Conservation (phyloP, 2,797 vertebrate species). For the Odontamblyopus rebecca region DNA sequence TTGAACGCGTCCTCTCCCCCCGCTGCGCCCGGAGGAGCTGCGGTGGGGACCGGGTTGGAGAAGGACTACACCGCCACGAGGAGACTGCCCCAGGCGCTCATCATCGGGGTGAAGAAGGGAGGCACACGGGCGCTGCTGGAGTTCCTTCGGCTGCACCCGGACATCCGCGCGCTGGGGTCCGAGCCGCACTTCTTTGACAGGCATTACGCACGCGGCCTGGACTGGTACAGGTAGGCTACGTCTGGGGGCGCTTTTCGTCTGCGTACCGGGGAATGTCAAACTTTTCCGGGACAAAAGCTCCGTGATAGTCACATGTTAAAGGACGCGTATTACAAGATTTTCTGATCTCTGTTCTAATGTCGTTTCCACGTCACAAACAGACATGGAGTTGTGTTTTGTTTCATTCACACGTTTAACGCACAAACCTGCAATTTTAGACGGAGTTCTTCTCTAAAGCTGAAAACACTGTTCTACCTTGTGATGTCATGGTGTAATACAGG, state of each 20-base stretch:
- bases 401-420: too few relatives aligned
- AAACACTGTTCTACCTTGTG: too few relatives aligned
- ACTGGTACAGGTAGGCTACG: constrained; percentile 80
- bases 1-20: constrained; percentile 59
- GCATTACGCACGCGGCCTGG: constrained; percentile 81
- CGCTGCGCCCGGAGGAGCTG: not conserved
- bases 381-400: too few relatives aligned
- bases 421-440: too few relatives aligned
- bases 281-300: not conserved
- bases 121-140: constrained; percentile 81
- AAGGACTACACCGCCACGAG: constrained; percentile 77
- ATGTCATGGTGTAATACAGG: too few relatives aligned
- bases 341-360: too few relatives aligned
- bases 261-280: not conserved
- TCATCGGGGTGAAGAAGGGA: constrained; percentile 83
- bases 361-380: too few relatives aligned
- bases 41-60: constrained; percentile 42
- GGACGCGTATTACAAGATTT: too few relatives aligned
- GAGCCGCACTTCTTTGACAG: constrained; percentile 85
- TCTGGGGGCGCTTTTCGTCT: constrained; percentile 17
- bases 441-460: too few relatives aligned
- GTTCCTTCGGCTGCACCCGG: constrained; percentile 83
- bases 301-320: too few relatives aligned
- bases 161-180: constrained; percentile 79
- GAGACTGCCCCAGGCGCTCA: constrained; percentile 80